These are phyloP conservation scores for Diaperis boleti DNA, from an alignment of 2,888 invertebrate species.

Conservation along the genomic window DNA sequence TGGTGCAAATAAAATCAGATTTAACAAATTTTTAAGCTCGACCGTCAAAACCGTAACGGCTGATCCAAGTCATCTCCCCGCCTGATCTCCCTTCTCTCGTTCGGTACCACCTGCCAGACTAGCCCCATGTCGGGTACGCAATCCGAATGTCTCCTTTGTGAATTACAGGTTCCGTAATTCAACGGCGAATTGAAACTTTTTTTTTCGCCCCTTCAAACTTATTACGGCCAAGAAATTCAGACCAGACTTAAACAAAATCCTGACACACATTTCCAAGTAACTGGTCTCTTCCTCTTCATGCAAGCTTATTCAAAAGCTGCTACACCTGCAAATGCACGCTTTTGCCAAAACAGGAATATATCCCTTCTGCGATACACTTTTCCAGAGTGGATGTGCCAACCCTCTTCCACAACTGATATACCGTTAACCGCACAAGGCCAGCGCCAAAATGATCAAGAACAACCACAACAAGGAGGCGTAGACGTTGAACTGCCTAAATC, in stretches of 20 bases:
- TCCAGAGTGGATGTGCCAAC: not conserved
- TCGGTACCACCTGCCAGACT: too few relatives aligned
- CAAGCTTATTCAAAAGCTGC: not conserved
- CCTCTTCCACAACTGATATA: not conserved
- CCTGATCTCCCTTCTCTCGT: too few relatives aligned
- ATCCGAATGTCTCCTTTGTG: too few relatives aligned
- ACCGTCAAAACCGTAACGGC: too few relatives aligned
- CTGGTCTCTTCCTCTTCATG: not conserved
- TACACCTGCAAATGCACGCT: not conserved
- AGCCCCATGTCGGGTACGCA: too few relatives aligned
- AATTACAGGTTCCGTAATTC: too few relatives aligned
- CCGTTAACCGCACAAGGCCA: slow-evolving; percentile 1
- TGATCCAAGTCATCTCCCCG: too few relatives aligned
- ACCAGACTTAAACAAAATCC: slow-evolving; percentile 32
- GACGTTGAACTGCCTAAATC: not conserved
- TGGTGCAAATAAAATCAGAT: too few relatives aligned
- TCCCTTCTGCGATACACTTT: not conserved
- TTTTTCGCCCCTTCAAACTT: slow-evolving; percentile 17
- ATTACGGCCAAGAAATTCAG: slow-evolving; percentile 29
- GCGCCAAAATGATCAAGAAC: slow-evolving; percentile 2
- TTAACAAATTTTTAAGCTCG: too few relatives aligned
- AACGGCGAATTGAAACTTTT: too few relatives aligned
- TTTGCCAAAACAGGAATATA: not conserved
- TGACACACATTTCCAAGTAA: slow-evolving; percentile 38
- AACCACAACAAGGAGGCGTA: slow-evolving; percentile 1